Evolutionary conservation across 2,888 invertebrate genomes (phyloP), one percentile per base, ranked within the genome.

Genomic region (Digitonthophagus gazella): DNA sequence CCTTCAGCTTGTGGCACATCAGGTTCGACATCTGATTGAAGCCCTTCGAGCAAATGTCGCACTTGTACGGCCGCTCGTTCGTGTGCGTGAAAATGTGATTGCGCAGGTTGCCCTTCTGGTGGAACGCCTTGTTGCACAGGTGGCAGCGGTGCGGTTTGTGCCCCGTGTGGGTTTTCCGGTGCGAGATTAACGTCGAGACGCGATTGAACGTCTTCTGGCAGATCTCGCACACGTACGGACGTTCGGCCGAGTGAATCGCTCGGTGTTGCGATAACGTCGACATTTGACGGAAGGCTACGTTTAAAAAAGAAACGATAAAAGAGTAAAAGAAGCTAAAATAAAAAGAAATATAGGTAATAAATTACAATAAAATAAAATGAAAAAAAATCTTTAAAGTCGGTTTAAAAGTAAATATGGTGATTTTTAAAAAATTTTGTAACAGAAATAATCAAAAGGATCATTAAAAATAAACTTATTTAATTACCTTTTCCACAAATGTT

Each of bases 11-110:
- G 78, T 93, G 92, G 77, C 92, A 92, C 76, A 91, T 91, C 68
- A 92, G 85, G 81, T 93, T 92, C 6, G 92, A 92, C 85, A 91
- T 91, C 78, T 93, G 92, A 80, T 92, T 93, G 83, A 92, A 93
- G 0, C 92, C 92, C 77, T 91, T 91, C 69, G 87, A 83, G 79
- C 92, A 92, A 61, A 89, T 83, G 75, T 90, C 89, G 79, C 92
- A 92, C 75, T 91, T 90, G 79, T 92, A 93, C 0, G 92, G 92
- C 4, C 92, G 84, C 78, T 90, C 91, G 77, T 92, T 91, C 5
- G 92, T 92, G 77, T 92, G 92, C 0, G 91, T 92, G 78, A 91
- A 92, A 64, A 92, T 85, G 76, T 92, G 92, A 78, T 92, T 92
- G 0, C 91, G 85, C 61, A 92, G 82, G 78, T 92, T 92, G 8